Percentiles rank a stretch among this genome's conserved stretches.
phyloP scores from a whole-genome alignment of 2,113 vertebrate species.

The Acrocephalus kingi region DNA sequence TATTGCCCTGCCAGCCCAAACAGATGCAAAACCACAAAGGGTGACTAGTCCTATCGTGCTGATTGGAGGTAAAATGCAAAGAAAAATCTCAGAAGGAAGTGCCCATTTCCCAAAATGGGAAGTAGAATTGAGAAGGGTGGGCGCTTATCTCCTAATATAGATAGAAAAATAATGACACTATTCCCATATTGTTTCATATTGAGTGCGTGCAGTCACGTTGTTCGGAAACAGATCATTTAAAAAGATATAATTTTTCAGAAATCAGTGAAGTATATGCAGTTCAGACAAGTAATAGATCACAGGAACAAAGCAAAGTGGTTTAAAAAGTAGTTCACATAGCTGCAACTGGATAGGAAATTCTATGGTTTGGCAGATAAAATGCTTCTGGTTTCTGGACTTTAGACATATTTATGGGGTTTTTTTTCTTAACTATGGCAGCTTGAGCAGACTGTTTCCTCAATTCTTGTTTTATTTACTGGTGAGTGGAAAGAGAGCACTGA shows the following conservation, averaged over 20 bases:
- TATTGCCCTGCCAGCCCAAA: background rate
- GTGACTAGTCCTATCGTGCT: background rate
- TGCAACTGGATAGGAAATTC: background rate
- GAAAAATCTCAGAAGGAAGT: background rate
- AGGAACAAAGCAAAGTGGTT: background rate
- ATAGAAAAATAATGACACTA: background rate
- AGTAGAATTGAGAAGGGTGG: background rate
- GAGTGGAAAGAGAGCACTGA: background rate
- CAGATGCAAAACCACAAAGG: background rate
- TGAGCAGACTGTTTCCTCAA: background rate
- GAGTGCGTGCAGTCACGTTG: background rate
- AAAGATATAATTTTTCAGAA: background rate
- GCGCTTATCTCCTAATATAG: background rate
- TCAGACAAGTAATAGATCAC: background rate
- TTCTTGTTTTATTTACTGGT: background rate
- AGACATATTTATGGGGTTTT: background rate
- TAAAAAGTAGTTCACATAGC: background rate
- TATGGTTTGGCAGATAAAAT: background rate
- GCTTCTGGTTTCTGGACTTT: background rate
- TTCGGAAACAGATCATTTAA: background rate
- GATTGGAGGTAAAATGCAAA: background rate
- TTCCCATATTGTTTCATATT: background rate
- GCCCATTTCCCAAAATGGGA: background rate
- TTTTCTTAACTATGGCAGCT: background rate
- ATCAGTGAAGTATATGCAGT: background rate